Evolutionary conservation across 2,113 vertebrate species (phyloP).

Genomic region (Limanda limanda): DNA sequence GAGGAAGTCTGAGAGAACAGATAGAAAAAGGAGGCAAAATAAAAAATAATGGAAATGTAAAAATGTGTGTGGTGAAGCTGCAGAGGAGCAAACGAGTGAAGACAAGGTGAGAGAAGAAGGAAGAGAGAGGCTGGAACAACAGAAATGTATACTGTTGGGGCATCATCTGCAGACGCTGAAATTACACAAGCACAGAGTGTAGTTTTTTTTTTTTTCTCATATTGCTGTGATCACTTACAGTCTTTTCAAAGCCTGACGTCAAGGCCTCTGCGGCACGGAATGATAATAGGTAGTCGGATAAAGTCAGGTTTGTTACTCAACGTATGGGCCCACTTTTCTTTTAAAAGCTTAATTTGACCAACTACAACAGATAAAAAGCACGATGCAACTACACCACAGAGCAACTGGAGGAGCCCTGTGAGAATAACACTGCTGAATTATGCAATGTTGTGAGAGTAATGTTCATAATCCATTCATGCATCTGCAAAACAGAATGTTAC

Average conservation of each 20-base stretch:
- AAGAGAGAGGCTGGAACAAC: neutral
- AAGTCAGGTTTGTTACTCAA: neutral
- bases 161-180: constrained; percentile 49
- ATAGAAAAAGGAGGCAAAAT: neutral
- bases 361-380: constrained; percentile 5
- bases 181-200: constrained; percentile 3
- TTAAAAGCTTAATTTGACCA: constrained; percentile 1
- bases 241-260: neutral
- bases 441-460: constrained; percentile 12
- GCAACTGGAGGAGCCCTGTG: neutral
- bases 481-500: constrained; percentile 34
- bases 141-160: constrained; percentile 17
- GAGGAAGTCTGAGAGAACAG: neutral
- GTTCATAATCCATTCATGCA: constrained; percentile 30
- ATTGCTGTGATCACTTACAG: constrained; percentile 1
- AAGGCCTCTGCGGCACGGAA: neutral
- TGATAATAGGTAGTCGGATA: neutral
- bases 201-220: neutral
- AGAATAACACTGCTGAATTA: constrained; percentile 11
- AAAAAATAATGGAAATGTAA: neutral
- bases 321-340: neutral
- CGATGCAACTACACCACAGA: neutral
- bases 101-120: constrained; percentile 23
- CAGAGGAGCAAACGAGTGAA: constrained; percentile 34
- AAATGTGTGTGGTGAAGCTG: neutral